Evolutionary conservation across 2,888 invertebrate species (phyloP).

Genomic region (Hemithea aestivaria): DNA sequence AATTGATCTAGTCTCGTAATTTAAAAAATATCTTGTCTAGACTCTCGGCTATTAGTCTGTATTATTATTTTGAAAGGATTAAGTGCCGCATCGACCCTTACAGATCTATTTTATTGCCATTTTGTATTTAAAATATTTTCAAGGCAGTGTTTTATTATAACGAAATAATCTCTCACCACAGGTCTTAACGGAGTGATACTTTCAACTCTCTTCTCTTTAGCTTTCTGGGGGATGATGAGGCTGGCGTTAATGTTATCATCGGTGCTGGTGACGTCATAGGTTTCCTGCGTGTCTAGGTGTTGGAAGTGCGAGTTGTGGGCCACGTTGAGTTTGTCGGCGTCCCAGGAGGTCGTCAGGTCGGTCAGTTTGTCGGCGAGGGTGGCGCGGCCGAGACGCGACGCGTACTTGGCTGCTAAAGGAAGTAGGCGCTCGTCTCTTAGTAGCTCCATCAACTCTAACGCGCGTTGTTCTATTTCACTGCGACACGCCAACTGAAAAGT

Average conservation of each 20-base stretch:
- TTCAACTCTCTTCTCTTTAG: conserved; percentile 53
- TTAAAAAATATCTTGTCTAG: too few relatives aligned
- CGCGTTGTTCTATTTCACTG: conserved; percentile 90
- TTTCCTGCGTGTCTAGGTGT: conserved; percentile 61
- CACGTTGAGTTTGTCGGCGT: conserved; percentile 47
- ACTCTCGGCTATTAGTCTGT: too few relatives aligned
- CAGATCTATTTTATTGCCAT: too few relatives aligned
- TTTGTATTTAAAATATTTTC: too few relatives aligned
- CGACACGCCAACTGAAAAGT: conserved; percentile 86
- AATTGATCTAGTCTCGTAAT: too few relatives aligned
- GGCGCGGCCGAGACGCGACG: conserved; percentile 86
- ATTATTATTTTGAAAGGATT: too few relatives aligned
- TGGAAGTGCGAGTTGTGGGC: conserved; percentile 58
- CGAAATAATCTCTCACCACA: conserved; percentile 55
- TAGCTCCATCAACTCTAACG: conserved; percentile 91
- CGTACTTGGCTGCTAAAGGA: conserved; percentile 93
- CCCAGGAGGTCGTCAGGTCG: conserved; percentile 75
- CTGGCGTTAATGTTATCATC: conserved; percentile 65
- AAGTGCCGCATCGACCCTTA: too few relatives aligned
- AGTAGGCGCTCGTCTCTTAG: conserved; percentile 87
- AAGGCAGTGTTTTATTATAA: not conserved
- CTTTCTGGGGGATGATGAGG: conserved; percentile 64
- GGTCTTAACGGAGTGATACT: conserved; percentile 60
- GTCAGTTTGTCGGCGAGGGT: conserved; percentile 89
- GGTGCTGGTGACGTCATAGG: conserved; percentile 56